Conservation (phyloP, 2,113 vertebrate genomes). For the Sphaerodactylus townsendi region DNA sequence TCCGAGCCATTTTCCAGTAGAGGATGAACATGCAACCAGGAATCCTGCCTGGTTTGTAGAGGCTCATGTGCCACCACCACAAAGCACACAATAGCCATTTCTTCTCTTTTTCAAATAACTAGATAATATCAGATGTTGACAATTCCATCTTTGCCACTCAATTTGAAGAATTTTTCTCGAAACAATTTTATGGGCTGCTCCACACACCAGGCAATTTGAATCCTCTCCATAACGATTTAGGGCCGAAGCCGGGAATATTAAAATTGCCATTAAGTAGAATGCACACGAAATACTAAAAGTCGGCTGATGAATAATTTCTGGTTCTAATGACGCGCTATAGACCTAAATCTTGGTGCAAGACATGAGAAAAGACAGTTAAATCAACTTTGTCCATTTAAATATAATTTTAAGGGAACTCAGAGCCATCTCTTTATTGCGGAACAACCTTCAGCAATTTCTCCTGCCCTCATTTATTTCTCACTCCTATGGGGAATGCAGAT, state of each 20-base stretch:
- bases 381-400: constrained; percentile 79
- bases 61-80: neutral
- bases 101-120: constrained; percentile 20
- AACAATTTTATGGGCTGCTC: constrained; percentile 59
- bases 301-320: constrained; percentile 72
- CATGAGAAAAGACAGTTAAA: constrained; percentile 73
- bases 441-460: constrained; percentile 76
- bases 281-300: constrained; percentile 58
- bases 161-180: constrained; percentile 61
- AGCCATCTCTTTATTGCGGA: constrained; percentile 72
- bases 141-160: constrained; percentile 45
- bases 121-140: constrained; percentile 32
- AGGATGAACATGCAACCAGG: too few relatives aligned
- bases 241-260: constrained; percentile 64
- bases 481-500: constrained; percentile 65
- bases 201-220: constrained; percentile 55
- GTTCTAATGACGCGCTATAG: constrained; percentile 64
- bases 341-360: constrained; percentile 73
- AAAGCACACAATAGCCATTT: neutral
- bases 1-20: too few relatives aligned
- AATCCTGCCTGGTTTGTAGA: neutral
- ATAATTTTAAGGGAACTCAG: constrained; percentile 74
- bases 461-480: constrained; percentile 75
- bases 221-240: constrained; percentile 51
- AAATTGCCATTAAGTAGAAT: constrained; percentile 65